Evolutionary conservation across 1,140 invertebrate genomes (phyloP).

Genomic region (Eurosta solidaginis): DNA sequence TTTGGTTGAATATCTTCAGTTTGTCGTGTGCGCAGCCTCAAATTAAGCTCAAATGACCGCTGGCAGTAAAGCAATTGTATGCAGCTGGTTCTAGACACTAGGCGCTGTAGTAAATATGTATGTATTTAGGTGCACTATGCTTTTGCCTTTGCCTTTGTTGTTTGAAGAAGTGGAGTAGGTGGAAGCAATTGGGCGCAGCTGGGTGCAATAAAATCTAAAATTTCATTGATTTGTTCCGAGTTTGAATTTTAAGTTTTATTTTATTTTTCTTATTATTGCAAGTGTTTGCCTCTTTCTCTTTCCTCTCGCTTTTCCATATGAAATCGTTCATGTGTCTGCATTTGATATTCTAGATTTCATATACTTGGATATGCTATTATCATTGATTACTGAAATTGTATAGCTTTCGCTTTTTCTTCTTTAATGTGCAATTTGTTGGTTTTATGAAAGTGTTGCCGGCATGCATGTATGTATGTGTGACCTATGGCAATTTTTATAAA

Average conservation of each 20-base stretch:
- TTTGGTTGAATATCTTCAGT: background rate
- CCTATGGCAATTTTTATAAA: too few relatives aligned
- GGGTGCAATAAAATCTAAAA: constrained; percentile 1
- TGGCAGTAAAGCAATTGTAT: background rate
- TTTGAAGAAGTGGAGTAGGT: background rate
- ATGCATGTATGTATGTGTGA: too few relatives aligned
- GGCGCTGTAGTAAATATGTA: too few relatives aligned
- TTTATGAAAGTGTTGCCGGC: too few relatives aligned
- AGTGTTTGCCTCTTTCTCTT: background rate
- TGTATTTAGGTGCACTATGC: too few relatives aligned
- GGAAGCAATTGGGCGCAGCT: constrained; percentile 25
- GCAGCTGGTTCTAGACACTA: too few relatives aligned
- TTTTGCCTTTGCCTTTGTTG: background rate
- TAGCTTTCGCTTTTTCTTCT: too few relatives aligned
- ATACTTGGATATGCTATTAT: background rate
- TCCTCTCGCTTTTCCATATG: background rate
- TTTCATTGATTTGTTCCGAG: background rate
- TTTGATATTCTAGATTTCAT: too few relatives aligned
- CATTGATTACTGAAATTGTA: background rate
- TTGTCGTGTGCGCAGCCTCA: constrained; percentile 15
- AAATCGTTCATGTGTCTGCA: background rate
- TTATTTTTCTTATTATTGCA: background rate
- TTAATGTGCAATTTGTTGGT: too few relatives aligned
- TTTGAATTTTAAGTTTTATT: too few relatives aligned
- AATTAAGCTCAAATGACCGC: background rate